A percentile compares a stretch with the other conserved stretches of the same genome.
Evolutionary conservation across 1,140 invertebrate genomes (phyloP).

Genomic region (Caligus rogercresseyi): DNA sequence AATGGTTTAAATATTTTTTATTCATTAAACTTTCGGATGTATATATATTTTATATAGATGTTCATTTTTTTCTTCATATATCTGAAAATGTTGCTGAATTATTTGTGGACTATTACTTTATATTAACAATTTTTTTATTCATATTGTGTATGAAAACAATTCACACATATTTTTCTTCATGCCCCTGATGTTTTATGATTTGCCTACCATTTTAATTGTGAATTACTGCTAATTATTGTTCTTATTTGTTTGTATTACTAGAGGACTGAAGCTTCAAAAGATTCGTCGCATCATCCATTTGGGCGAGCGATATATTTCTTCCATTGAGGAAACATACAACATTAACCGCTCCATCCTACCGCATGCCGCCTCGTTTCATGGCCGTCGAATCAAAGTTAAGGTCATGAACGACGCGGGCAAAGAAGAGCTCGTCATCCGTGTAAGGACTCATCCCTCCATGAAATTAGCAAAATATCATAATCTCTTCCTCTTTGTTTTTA

Average conservation of each 20-base stretch:
- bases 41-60: too few relatives aligned
- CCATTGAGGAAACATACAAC: conserved; percentile 33
- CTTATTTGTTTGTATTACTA: conserved; percentile 20
- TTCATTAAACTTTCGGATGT: too few relatives aligned
- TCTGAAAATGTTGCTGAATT: too few relatives aligned
- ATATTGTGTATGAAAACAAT: too few relatives aligned
- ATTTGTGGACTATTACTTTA: too few relatives aligned
- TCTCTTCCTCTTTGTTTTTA: conserved; percentile 21
- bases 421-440: conserved; percentile 30
- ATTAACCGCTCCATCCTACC: conserved; percentile 33
- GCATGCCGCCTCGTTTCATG: conserved; percentile 36
- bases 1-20: too few relatives aligned
- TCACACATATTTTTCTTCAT: too few relatives aligned
- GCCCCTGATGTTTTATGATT: too few relatives aligned
- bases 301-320: conserved; percentile 34
- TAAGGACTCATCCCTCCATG: conserved; percentile 22
- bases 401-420: conserved; percentile 31
- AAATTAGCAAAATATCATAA: not conserved
- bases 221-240: conserved; percentile 19
- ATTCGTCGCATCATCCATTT: conserved; percentile 34
- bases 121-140: too few relatives aligned
- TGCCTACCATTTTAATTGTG: not conserved
- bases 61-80: too few relatives aligned
- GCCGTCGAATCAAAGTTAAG: conserved; percentile 31
- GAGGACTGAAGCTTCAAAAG: conserved; percentile 27